Conservation (phyloP, 30 jellyfish, hydroid and myxozoan species). For the Turritopsis dohrnii region DNA sequence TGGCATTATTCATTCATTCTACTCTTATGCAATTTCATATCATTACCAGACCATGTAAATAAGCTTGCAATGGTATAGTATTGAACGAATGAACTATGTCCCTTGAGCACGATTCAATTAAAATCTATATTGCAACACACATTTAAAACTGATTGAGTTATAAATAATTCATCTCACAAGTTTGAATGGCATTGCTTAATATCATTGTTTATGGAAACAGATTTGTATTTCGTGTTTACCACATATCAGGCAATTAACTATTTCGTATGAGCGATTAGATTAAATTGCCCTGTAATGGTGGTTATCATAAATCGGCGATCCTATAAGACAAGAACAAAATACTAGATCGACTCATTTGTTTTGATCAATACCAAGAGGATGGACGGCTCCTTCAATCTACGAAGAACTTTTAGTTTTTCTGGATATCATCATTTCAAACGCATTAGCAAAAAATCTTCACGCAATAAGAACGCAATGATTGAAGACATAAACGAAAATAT, state of each 20-base stretch:
- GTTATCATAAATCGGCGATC: neutral
- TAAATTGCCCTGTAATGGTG: neutral
- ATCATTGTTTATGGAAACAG: neutral
- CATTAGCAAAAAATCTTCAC: neutral
- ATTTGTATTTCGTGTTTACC: neutral
- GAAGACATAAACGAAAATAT: neutral
- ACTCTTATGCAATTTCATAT: no score
- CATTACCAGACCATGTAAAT: neutral
- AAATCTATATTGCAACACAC: neutral
- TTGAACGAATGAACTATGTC: neutral
- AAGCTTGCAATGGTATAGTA: neutral
- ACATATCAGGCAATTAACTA: neutral
- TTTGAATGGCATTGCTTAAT: neutral
- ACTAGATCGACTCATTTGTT: neutral
- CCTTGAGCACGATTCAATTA: neutral
- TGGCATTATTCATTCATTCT: no score
- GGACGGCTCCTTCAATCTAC: neutral
- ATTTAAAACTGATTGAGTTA: neutral
- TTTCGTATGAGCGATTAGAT: neutral
- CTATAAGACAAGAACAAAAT: neutral
- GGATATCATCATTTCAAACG: neutral
- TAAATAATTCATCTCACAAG: neutral
- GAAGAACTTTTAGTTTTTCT: neutral
- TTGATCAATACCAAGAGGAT: neutral
- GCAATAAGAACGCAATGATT: neutral